Evolutionary conservation across 1,140 invertebrate species (phyloP).

Genomic region (Musca domestica): DNA sequence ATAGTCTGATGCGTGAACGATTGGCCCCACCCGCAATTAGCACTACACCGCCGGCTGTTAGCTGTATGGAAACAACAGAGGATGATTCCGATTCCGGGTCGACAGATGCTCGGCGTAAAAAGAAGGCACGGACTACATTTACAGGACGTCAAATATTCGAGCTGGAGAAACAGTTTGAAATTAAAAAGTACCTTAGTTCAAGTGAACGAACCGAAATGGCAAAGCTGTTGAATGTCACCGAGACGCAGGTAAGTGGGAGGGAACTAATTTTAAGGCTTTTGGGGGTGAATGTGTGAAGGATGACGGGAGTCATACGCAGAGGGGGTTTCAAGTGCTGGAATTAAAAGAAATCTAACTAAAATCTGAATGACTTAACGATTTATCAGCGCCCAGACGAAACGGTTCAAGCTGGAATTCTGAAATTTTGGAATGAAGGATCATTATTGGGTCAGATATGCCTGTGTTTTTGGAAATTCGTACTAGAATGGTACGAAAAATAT

Average conservation of each 20-base stretch:
- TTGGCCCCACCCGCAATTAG: conserved; percentile 27
- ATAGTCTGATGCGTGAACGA: conserved; percentile 41
- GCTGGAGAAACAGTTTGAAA: conserved; percentile 91
- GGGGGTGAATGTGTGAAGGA: too few species aligned
- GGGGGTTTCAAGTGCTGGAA: too few species aligned
- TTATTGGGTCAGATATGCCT: too few species aligned
- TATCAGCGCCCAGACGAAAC: too few species aligned
- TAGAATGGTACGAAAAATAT: too few species aligned
- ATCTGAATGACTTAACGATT: too few species aligned
- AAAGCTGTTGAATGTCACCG: conserved; percentile 88
- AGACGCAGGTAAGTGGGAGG: conserved; percentile 81
- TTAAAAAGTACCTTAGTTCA: conserved; percentile 95
- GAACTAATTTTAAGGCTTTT: too few species aligned
- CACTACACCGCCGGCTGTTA: conserved; percentile 33
- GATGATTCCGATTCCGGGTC: conserved; percentile 62
- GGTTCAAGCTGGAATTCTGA: too few species aligned
- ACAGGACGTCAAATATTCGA: conserved; percentile 95
- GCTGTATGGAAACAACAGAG: conserved; percentile 53
- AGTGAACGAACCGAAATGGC: conserved; percentile 92
- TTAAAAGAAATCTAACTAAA: too few species aligned
- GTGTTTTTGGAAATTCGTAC: too few species aligned
- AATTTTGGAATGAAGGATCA: too few species aligned
- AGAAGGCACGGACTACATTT: conserved; percentile 93
- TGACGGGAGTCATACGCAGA: too few species aligned
- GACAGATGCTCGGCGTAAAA: conserved; percentile 74